Conservation (phyloP, 2,888 invertebrate genomes). For the Capitulum mitella region DNA sequence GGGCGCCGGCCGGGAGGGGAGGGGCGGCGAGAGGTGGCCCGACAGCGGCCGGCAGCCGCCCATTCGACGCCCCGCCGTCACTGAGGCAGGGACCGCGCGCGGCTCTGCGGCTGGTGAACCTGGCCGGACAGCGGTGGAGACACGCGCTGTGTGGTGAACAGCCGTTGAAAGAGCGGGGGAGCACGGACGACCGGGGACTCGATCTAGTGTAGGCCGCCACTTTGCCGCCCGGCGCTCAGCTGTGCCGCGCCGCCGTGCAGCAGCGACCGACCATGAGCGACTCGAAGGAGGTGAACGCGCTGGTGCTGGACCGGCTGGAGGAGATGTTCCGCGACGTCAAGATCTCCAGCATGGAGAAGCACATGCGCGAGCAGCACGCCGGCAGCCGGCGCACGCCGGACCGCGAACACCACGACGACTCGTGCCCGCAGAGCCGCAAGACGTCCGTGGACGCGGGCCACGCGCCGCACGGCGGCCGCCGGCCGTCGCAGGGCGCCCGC, state of each 20-base stretch:
- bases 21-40: too few species aligned
- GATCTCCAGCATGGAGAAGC: conserved; percentile 42
- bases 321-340: conserved; percentile 61
- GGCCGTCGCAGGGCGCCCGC: conserved; percentile 23
- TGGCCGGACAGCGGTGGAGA: too few species aligned
- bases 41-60: not conserved
- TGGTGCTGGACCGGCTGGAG: conserved; percentile 63
- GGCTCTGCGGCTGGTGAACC: too few species aligned
- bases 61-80: not conserved
- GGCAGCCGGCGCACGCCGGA: not conserved
- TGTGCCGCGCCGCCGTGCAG: too few species aligned
- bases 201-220: too few species aligned
- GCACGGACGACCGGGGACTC: too few species aligned
- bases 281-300: not conserved
- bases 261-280: not conserved
- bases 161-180: too few species aligned
- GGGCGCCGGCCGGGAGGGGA: not conserved
- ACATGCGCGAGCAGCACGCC: conserved; percentile 38
- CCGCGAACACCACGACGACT: not conserved
- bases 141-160: too few species aligned
- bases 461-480: conserved; percentile 39
- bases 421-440: conserved; percentile 21
- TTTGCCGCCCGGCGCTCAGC: too few species aligned
- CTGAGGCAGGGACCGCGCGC: too few species aligned
- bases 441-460: conserved; percentile 47